phyloP scores from a whole-genome alignment of 2,888 invertebrate species.

The Ectemnius cavifrons region DNA sequence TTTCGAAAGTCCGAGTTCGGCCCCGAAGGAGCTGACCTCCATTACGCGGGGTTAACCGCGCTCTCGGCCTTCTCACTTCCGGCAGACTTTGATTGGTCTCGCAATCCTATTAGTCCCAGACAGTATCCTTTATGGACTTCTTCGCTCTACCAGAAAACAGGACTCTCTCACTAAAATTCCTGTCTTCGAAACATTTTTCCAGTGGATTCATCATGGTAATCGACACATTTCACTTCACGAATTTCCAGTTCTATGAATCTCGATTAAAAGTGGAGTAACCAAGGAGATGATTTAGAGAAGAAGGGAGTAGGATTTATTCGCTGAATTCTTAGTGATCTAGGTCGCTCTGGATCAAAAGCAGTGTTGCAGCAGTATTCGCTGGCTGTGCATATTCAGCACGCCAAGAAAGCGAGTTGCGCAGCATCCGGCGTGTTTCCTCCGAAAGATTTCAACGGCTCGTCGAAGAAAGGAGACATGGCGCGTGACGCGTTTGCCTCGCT shows the following conservation, averaged over 20 bases:
- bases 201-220: no score
- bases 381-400: no score
- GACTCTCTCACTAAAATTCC: slow-evolving; percentile 12
- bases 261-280: no score
- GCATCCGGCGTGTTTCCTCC: background rate
- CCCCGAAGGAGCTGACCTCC: slow-evolving; percentile 75
- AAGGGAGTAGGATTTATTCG: no score
- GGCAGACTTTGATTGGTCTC: slow-evolving; percentile 75
- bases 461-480: slow-evolving; percentile 2
- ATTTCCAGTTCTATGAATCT: background rate
- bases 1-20: slow-evolving; percentile 66
- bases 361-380: no score
- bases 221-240: no score
- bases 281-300: no score
- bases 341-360: no score
- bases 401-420: no score
- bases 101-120: slow-evolving; percentile 74
- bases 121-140: slow-evolving; percentile 36
- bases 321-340: no score
- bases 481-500: slow-evolving; percentile 27
- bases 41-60: slow-evolving; percentile 77
- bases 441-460: slow-evolving; percentile 3
- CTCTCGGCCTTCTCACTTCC: slow-evolving; percentile 70
- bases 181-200: slow-evolving; percentile 7
- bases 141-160: slow-evolving; percentile 23